phyloP scores from a whole-genome alignment of 2,113 vertebrate species.

The Gambusia affinis region DNA sequence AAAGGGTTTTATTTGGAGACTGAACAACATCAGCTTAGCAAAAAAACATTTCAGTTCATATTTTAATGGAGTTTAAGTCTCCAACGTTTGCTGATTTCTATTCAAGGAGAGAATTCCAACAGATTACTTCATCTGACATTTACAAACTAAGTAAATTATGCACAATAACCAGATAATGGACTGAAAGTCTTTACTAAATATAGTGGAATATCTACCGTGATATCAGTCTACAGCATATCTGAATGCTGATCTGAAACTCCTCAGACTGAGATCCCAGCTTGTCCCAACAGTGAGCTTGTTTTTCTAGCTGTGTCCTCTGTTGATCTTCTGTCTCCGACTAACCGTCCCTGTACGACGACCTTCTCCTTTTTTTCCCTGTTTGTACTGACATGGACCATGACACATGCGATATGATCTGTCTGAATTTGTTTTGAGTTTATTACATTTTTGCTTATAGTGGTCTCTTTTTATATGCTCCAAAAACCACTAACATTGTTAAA shows the following conservation, averaged over 20 bases:
- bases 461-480: constrained; percentile 7
- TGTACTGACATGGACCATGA: constrained; percentile 51
- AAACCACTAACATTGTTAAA: not conserved
- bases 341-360: constrained; percentile 28
- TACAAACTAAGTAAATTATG: not conserved
- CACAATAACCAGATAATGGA: constrained; percentile 5
- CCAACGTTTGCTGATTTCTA: not conserved
- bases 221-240: not conserved
- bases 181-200: not conserved
- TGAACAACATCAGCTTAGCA: too few relatives aligned
- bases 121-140: constrained; percentile 8
- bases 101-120: not conserved
- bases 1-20: too few relatives aligned
- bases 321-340: constrained; percentile 34
- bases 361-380: constrained; percentile 4
- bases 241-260: not conserved
- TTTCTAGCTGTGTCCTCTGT: constrained; percentile 18
- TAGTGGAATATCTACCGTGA: not conserved
- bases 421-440: not conserved
- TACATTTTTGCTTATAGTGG: not conserved
- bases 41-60: not conserved
- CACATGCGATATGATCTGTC: constrained; percentile 20
- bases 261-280: constrained; percentile 51
- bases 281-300: constrained; percentile 1
- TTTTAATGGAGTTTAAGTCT: not conserved